Base-by-base conservation (phyloP, 2,797 vertebrate genomes). In the Phalloptychus januarius region DNA sequence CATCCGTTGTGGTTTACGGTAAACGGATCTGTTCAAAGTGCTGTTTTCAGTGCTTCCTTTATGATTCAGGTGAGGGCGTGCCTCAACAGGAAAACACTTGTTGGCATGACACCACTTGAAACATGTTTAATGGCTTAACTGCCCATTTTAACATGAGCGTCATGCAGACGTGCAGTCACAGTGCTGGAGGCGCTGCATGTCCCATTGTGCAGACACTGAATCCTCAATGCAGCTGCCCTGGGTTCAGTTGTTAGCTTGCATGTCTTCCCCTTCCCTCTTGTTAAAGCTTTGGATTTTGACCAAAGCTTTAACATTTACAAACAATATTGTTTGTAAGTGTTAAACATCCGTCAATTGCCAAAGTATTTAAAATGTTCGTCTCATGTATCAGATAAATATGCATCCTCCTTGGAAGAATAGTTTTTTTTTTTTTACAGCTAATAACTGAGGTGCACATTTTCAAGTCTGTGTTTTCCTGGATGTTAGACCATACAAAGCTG, bases 311-410 rank as follows among this genome's bases (percentile, higher is more conserved):
- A 86, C 87, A 85, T 75, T 88, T 85, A 16, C 50, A 52, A 8
- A 25, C 23, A 52, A 7, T 52, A 25, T 3, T n/a, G 23, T n/a
- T n/a, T 63, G 93, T 89, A 78, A 85, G 79, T 92, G 89, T 90
- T 86, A 89, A 91, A 84, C 89, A 85, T 88, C 83, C 80, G 78
- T 80, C 80, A 89, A 88, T 86, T 91, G 84, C 90, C 79, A n/a
- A 74, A 88, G 80, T 84, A 82, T 83, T 85, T 74, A 92, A 88
- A 79, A 82, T 88, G 79, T 78, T 79, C 75, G 71, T 85, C 61
- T 80, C 54, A 33, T 52, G 11, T 25, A 38, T 25, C 10, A 52
- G 50, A 5, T 54, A 40, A 42, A 42, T 40, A 54, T n/a, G 7
- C 4, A 10, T 16, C 31, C 23, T 48, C 33, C 50, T 44, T 77